These are phyloP conservation scores for Calcarius lapponicus DNA, from an alignment of 2,797 vertebrate genomes.

Conservation along the genomic window DNA sequence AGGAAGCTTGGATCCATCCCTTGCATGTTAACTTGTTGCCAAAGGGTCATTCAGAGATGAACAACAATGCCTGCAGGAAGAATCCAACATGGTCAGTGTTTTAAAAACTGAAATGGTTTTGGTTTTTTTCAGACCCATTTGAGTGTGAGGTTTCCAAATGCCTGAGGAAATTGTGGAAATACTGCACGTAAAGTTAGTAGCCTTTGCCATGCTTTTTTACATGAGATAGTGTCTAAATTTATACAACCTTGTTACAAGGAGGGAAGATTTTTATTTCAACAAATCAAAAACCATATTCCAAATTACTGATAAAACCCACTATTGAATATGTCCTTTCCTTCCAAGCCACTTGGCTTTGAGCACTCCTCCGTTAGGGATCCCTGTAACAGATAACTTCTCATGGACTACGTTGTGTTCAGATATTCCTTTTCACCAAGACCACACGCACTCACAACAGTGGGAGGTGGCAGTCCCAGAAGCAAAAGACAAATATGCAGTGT, in stretches of 20 bases:
- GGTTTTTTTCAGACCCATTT: not conserved
- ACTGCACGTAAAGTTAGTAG: not conserved
- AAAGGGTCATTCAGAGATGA: not conserved
- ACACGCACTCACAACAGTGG: fast-evolving
- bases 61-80: not conserved
- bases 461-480: not conserved
- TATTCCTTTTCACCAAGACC: not conserved
- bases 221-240: not conserved
- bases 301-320: not conserved
- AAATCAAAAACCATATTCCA: not conserved
- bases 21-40: not conserved
- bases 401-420: fast-evolving
- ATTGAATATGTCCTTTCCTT: not conserved
- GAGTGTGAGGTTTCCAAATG: not conserved
- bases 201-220: not conserved
- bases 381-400: not conserved
- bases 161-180: not conserved
- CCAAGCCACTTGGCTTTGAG: not conserved
- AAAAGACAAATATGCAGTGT: not conserved
- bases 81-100: not conserved
- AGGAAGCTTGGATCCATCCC: not conserved
- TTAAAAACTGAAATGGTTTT: not conserved
- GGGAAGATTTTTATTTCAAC: not conserved
- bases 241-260: not conserved
- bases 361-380: not conserved